Base-by-base conservation (phyloP, 2,797 vertebrate species). In the Eleutherodactylus coqui region DNA sequence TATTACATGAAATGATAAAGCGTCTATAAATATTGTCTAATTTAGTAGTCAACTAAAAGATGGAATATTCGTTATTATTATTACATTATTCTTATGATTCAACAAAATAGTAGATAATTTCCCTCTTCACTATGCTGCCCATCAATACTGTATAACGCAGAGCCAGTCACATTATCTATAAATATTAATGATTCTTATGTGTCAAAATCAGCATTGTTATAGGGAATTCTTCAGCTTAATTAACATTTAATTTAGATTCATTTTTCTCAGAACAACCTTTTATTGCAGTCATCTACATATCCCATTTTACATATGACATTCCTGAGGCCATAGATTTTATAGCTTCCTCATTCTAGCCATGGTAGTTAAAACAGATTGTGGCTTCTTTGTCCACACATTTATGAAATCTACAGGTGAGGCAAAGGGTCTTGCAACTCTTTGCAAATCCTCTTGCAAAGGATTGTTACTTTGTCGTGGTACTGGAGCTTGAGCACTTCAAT, bases 241-340 rank as follows among this genome's bases (percentile, higher is more conserved):
- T 75, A 49, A 75, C 43, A 75, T 75, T 75, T 75, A 29, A 75
- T 75, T 75, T 14, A 47, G 7, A 75, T 75, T 75, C n/a, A 75
- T 49, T 19, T 32, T 75, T 32, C 16, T 49, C 49, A 29, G 27
- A 10, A 47, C n/a, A 75, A 32, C 43, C 43, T 75, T 75, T 75
- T 75, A 75, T 49, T 47, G n/a, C n/a, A n/a, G 64, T 38, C 64
- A 6, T 36, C 38, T 75, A 32, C 45, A 32, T 21, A 17, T 51
- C 9, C 17, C 29, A 24, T 36, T 76, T 51, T 51, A 34, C 75
- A 75, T 51, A 47, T 49, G 45, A 17, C 32, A 75, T 45, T 49
- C n/a, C 72, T 75, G 27, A 29, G 11, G 43, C 49, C 43, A 29
- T 75, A 2, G 72, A 75, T 47, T 13, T 27, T 45, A n/a, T 24